Evolutionary conservation across 2,797 vertebrate species (phyloP), one percentile per base, ranked within the genome.

Genomic region (Nannoperca obscura): DNA sequence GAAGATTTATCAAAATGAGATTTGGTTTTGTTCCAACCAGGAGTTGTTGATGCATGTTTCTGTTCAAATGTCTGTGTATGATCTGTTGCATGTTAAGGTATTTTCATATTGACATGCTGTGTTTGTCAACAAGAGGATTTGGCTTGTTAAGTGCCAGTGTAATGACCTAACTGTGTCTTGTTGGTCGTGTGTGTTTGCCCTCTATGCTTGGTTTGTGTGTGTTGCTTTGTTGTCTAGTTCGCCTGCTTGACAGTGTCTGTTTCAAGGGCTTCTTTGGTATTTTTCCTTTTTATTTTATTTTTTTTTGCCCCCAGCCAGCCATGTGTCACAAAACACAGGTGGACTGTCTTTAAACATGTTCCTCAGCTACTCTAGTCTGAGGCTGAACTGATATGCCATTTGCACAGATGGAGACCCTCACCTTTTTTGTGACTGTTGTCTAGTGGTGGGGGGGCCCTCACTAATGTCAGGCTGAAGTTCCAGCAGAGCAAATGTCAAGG

Each of bases 231-330:
- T 68, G 47, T 62, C 22, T 13, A 19, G 36, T 54, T 74, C 1
- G 2, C 9, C 52, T 58, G 76, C 67, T 83, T 71, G 32, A 73
- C 22, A 3, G 38, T 65, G 49, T 90, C 74, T 55, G 67, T 84
- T 85, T 83, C 20, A 69, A 13, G 72, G 86, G 85, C 86, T 58
- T 53, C 84, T 89, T 91, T 86, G 87, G 90, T 82, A 76, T 84
- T 86, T 84, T 30, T 3, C 61, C 38, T 69, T 80, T 68, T 63
- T 44, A 24, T 54, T 10, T 2, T 20, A 8, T 38, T 2, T 32
- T 13, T 17, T 47, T 5, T 14, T 14, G 1, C 2, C 11, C 24
- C 32, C 30, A n/a, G 19, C 34, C 22, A 42, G 30, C 22, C 0
- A 8, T 15, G 9, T 74, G 65, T 86, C 68, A 14, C 47, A 72